phyloP scores from a whole-genome alignment of 1,140 invertebrate species.

The Polypedilum vanderplanki region DNA sequence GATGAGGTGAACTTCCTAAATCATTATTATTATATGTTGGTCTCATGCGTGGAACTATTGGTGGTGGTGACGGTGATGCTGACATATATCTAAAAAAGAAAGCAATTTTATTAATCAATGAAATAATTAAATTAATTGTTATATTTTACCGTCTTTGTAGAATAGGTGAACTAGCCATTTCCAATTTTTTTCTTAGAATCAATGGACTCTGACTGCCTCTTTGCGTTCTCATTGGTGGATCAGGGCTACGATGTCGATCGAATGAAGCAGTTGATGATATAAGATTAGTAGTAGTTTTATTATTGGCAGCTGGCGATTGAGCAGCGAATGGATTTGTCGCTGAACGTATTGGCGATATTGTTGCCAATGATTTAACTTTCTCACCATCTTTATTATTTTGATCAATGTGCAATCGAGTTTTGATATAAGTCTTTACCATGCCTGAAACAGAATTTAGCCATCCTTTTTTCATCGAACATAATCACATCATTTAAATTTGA shows the following conservation, averaged over 20 bases:
- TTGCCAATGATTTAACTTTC: constrained; percentile 32
- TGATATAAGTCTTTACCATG: constrained; percentile 64
- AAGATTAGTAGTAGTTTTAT: constrained; percentile 35
- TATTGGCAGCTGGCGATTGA: not conserved
- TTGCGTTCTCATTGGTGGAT: constrained; percentile 53
- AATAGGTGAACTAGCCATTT: constrained; percentile 28
- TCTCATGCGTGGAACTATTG: constrained; percentile 48
- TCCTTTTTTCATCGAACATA: constrained; percentile 37
- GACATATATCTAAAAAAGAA: constrained; percentile 50
- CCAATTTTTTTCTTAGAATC: not conserved
- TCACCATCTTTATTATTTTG: constrained; percentile 39
- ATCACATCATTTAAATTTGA: not conserved
- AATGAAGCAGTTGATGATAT: constrained; percentile 37
- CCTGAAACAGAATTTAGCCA: constrained; percentile 56
- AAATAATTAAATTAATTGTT: not conserved
- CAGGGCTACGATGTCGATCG: constrained; percentile 51
- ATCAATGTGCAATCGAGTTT: constrained; percentile 52
- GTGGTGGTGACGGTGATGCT: constrained; percentile 61
- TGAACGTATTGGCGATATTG: not conserved
- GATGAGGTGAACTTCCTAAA: constrained; percentile 61
- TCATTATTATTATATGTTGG: constrained; percentile 55
- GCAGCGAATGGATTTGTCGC: constrained; percentile 25
- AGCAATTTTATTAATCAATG: constrained; percentile 30
- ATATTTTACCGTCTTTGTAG: constrained; percentile 29
- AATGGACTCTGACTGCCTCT: constrained; percentile 1